phyloP scores from a whole-genome alignment of 2,113 vertebrate species.

The Heteronetta atricapilla region DNA sequence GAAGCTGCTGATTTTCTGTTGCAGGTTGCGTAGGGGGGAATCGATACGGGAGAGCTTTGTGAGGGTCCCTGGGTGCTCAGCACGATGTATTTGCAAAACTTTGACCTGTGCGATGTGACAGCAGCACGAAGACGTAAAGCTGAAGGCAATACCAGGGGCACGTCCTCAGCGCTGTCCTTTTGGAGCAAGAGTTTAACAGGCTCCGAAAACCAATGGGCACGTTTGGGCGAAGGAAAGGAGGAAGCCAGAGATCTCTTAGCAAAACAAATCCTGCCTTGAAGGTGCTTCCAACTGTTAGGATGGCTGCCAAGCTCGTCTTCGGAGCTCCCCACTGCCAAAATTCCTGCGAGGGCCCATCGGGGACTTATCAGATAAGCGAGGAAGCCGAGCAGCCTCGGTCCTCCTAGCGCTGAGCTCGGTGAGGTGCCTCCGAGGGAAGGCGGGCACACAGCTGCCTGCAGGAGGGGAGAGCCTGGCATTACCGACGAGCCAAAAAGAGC shows the following conservation, averaged over 20 bases:
- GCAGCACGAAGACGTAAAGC: accelerated
- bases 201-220: neutral
- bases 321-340: neutral
- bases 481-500: neutral
- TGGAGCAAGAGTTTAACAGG: neutral
- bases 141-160: neutral
- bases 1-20: neutral
- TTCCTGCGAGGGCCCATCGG: neutral
- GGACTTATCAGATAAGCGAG: neutral
- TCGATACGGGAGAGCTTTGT: neutral
- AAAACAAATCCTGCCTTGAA: neutral
- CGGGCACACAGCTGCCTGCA: neutral
- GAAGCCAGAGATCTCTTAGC: conserved; percentile 36
- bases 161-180: neutral
- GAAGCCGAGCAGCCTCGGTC: neutral
- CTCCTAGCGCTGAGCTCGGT: neutral
- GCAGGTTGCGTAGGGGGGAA: neutral
- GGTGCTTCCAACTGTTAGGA: conserved; percentile 20
- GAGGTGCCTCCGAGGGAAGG: neutral
- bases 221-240: neutral
- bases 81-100: accelerated
- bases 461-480: neutral
- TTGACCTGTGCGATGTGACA: accelerated
- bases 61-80: neutral
- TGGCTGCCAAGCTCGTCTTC: neutral